Conservation (phyloP, 2,113 vertebrate species). For the Monarcha castaneiventris region DNA sequence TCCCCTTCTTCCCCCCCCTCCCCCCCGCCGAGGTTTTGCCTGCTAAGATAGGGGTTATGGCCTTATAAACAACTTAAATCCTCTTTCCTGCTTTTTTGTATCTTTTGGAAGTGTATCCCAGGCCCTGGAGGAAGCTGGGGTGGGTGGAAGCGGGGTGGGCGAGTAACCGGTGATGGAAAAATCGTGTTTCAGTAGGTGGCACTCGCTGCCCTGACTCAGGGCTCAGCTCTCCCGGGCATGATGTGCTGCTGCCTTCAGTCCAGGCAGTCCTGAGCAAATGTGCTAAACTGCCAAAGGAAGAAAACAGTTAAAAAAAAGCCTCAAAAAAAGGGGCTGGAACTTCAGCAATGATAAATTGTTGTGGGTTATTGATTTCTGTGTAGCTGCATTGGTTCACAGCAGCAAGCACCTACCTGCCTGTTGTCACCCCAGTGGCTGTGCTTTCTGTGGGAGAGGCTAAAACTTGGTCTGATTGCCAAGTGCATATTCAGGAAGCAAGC, state of each 20-base stretch:
- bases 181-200: constrained; percentile 33
- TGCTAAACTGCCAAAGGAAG: background rate
- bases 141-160: background rate
- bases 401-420: background rate
- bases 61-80: constrained; percentile 21
- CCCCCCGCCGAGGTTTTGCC: background rate
- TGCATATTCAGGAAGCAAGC: background rate
- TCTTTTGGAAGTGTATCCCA: constrained; percentile 19
- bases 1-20: background rate
- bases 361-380: constrained; percentile 7
- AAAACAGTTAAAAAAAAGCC: background rate
- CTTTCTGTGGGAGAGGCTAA: background rate
- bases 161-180: background rate
- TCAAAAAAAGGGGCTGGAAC: background rate
- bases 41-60: background rate
- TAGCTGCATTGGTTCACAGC: background rate
- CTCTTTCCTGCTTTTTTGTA: constrained; percentile 28
- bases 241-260: background rate
- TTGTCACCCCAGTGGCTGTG: background rate
- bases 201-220: background rate
- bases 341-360: background rate
- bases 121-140: background rate
- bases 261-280: background rate
- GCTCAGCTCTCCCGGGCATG: background rate
- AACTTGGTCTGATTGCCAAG: background rate